Base-by-base conservation (phyloP, 2,797 vertebrate genomes). In the Gila robusta region DNA sequence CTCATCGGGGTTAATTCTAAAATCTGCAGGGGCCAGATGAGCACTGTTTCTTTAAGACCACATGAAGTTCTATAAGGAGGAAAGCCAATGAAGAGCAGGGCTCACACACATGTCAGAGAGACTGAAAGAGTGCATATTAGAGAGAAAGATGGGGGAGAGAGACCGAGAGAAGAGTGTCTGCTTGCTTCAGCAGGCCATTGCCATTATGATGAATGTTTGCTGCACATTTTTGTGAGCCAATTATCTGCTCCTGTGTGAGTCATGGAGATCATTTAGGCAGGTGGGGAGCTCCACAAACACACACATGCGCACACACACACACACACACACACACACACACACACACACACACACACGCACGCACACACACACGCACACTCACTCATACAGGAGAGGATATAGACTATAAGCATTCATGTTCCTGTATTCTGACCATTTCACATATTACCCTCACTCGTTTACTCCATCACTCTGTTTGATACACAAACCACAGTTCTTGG, bases 231-330 rank as follows among this genome's bases (percentile, higher is more conserved):
- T 90, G 92, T 94, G 92, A 93, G 90, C 87, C 91, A 94, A 90
- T 96, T 93, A 93, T 92, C 89, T 90, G 82, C 82, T 92, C 90
- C 89, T 84, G 83, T 91, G 54, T 92, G 93, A 94, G 87, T 91
- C 92, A 91, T 92, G 90, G 91, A 94, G 91, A 93, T 94, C 89
- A 93, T 93, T 92, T 89, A 94, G 92, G 89, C 93, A 82, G 91
- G 90, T 88, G 88, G 90, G 56, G 80, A 90, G 90, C 82, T 82
- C 39, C 84, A 64, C 56, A 82, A 71, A 79, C 71, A 89, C 14
- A 71, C 35, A 28, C 71, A 64, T 41, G 67, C 59, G 70, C 32
- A 37, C 86, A 79, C 54, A 44, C 41, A 81, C 39, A 66, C n/a
- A 47, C 19, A 12, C 17, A 37, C 3, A 54, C 73, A 35, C 8